A percentile compares a stretch with the other conserved stretches of the same genome.
phyloP scores from a whole-genome alignment of 2,888 invertebrate species.

The Meiosimyza platycephala region DNA sequence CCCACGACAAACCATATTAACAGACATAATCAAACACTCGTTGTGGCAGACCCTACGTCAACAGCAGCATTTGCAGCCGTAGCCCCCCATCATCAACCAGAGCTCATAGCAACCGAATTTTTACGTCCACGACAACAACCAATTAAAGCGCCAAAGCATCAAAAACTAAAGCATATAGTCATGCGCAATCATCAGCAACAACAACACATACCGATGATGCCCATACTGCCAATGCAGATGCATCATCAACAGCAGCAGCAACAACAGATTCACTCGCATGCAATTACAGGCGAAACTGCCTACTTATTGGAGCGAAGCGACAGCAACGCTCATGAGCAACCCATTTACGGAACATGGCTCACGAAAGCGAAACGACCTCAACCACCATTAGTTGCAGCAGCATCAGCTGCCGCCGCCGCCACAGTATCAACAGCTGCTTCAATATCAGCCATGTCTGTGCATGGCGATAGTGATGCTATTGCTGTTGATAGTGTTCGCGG shows the following conservation, averaged over 20 bases:
- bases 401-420: slow-evolving; percentile 18
- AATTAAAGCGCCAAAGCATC: slow-evolving; percentile 35
- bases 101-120: slow-evolving; percentile 40
- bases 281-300: slow-evolving; percentile 57
- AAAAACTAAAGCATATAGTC: slow-evolving; percentile 41
- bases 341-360: slow-evolving; percentile 64
- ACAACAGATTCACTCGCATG: slow-evolving; percentile 46
- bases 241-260: slow-evolving; percentile 41
- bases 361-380: slow-evolving; percentile 65
- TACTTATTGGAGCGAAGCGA: slow-evolving; percentile 65
- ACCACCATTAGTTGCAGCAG: slow-evolving; percentile 40
- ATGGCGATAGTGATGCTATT: slow-evolving; percentile 23
- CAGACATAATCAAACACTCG: slow-evolving; percentile 26
- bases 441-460: slow-evolving; percentile 6
- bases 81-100: slow-evolving; percentile 26
- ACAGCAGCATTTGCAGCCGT: slow-evolving; percentile 33
- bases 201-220: slow-evolving; percentile 50
- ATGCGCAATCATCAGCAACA: slow-evolving; percentile 61
- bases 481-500: slow-evolving; percentile 28
- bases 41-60: slow-evolving; percentile 33
- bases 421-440: slow-evolving; percentile 19
- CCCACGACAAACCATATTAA: slow-evolving; percentile 41
- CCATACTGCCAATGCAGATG: slow-evolving; percentile 32
- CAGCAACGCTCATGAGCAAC: slow-evolving; percentile 50
- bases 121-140: slow-evolving; percentile 38